Evolutionary conservation across 2,888 invertebrate species (phyloP), one percentile per base, ranked within the genome.

Genomic region (Abscondita cerata): DNA sequence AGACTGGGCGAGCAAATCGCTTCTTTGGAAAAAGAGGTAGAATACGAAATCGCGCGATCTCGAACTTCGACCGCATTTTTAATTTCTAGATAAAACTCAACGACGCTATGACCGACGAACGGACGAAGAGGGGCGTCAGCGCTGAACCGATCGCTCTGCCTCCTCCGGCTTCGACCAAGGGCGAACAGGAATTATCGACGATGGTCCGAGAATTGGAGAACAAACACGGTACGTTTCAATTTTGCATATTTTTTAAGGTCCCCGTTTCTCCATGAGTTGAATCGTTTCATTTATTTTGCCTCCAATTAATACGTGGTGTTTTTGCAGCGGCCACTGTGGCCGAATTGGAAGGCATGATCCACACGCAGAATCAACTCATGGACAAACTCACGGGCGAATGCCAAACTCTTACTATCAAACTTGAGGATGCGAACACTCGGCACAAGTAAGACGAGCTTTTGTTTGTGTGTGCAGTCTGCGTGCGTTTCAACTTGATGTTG

Each of bases 311-410:
- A 44, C 51, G 58, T 67, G 58, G 53, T 68, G 50, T 69, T 79
- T 76, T 86, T 88, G 83, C 89, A 93, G 93, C 89, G 86, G 89
- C 90, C 84, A 93, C 92, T 80, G 92, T 93, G 83, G 89, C 89
- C 85, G 92, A 91, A 84, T 89, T 94, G 85, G 93, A 93, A 87
- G 87, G 89, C 82, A 90, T 92, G 89, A 89, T 94, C 84, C 90
- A 89, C 84, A 91, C 90, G 84, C 93, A 94, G 89, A 92, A 91
- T 87, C 89, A 89, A 87, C 91, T 93, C 88, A 91, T 93, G 90
- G 92, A 92, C 86, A 93, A 91, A 88, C 88, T 94, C 83, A 92
- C 92, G 80, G 87, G 86, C 80, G 93, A 94, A 86, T 93, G 93
- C 86, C 93, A 91, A 85, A 86, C 86, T 83, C 88, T 94, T 83